Evolutionary conservation across 2,888 invertebrate genomes (phyloP).

Genomic region (Aleiodes testaceus): DNA sequence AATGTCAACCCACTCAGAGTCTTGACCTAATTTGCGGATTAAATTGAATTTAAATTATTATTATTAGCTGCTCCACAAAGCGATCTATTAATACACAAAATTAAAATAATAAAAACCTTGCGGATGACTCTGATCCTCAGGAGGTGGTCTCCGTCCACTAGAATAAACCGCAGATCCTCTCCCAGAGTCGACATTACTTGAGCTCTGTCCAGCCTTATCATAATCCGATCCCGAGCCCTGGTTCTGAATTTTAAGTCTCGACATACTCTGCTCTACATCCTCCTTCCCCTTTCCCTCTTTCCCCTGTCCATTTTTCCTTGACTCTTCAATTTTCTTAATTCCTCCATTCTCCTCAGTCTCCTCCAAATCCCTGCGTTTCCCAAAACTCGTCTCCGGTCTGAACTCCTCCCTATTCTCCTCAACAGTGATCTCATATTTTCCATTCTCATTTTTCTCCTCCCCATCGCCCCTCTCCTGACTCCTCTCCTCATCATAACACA

Average conservation of each 20-base stretch:
- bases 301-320: conserved; percentile 62
- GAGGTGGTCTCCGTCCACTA: conserved; percentile 79
- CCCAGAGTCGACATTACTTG: conserved; percentile 85
- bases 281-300: conserved; percentile 56
- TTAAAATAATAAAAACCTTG: conserved; percentile 58
- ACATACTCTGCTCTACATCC: conserved; percentile 66
- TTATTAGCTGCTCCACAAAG: neutral
- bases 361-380: conserved; percentile 60
- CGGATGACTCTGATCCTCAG: conserved; percentile 69
- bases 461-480: conserved; percentile 54
- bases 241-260: conserved; percentile 67
- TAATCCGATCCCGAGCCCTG: conserved; percentile 77
- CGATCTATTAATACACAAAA: neutral
- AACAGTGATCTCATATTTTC: conserved; percentile 67
- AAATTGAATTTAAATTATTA: neutral
- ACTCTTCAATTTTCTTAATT: conserved; percentile 50
- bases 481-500: conserved; percentile 75
- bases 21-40: conserved; percentile 73
- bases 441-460: conserved; percentile 55
- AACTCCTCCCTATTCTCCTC: conserved; percentile 62
- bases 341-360: conserved; percentile 44
- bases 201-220: conserved; percentile 83
- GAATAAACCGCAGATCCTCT: conserved; percentile 88
- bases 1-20: conserved; percentile 87
- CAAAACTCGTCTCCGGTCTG: conserved; percentile 68